These are phyloP conservation scores for Poliocrania exsul DNA, from an alignment of 2,797 vertebrate species.

Conservation along the genomic window DNA sequence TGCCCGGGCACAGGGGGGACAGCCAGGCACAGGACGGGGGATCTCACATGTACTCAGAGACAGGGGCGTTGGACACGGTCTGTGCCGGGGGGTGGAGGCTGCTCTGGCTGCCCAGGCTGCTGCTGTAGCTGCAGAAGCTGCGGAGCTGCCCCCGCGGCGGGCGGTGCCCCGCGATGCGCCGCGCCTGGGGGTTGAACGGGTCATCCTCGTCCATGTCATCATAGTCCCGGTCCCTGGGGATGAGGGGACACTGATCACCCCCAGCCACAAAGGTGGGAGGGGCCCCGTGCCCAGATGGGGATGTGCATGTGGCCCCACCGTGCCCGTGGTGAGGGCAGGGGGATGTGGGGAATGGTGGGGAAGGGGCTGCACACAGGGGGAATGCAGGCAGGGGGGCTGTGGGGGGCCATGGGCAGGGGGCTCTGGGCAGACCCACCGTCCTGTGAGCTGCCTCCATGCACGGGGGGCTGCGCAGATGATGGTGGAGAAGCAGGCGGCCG, in stretches of 20 bases:
- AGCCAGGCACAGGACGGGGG: background rate
- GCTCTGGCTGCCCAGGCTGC: slow-evolving; percentile 91
- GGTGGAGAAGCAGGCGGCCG: slow-evolving; percentile 84
- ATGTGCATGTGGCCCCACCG: rapidly evolving
- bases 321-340: background rate
- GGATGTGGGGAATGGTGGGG: background rate
- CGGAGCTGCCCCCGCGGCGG: slow-evolving; percentile 85
- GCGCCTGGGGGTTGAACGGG: slow-evolving; percentile 92
- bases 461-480: slow-evolving; percentile 84
- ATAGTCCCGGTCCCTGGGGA: slow-evolving; percentile 87
- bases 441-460: slow-evolving; percentile 83
- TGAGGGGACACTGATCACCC: rapidly evolving
- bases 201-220: slow-evolving; percentile 93
- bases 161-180: slow-evolving; percentile 82
- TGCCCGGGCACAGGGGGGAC: rapidly evolving
- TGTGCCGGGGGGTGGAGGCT: slow-evolving; percentile 87
- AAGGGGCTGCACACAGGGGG: background rate
- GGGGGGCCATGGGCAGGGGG: background rate
- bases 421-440: slow-evolving; percentile 75
- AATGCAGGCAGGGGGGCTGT: background rate
- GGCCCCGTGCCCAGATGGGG: rapidly evolving
- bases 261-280: rapidly evolving
- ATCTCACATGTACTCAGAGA: slow-evolving; percentile 94
- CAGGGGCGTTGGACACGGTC: slow-evolving; percentile 84
- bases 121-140: slow-evolving; percentile 96